Base-by-base conservation (phyloP, 2,888 invertebrate species). In the Apodemia mormo region DNA sequence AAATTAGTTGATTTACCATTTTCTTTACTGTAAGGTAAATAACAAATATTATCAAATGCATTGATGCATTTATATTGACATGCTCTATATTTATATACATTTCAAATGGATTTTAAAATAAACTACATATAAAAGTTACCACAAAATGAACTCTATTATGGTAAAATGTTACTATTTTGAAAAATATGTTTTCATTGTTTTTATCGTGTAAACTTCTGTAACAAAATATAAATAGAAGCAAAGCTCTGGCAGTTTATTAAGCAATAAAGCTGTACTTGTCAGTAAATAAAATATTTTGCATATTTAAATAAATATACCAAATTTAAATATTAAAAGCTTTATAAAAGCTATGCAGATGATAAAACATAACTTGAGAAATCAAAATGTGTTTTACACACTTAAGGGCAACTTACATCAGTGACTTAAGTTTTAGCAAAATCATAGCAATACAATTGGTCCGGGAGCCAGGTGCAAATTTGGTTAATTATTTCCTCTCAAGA, bases 211-310 rank as follows among this genome's bases (percentile, higher is more conserved):
- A 61, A 61, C 12, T 61, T 10, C 61, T 12, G 29, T 61, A 30
- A 61, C 58, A 68, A 69, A 64, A 68, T 69, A 68, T 64, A n/a
- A 64, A 72, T 52, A 70, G 72, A 73, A 74, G 70, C 73, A 71
- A 73, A 73, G 73, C 74, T 69, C 65, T 72, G 71, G 72, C 74
- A 65, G 68, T 67, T 68, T 71, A 66, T 61, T 65, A 69, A 73
- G 74, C 74, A 45, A 70, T 69, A 66, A 73, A 71, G 69, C 71
- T 71, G 65, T 66, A n/a, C 37, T 43, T 67, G 30, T 66, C 54
- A 65, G 40, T 43, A 65, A 64, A 61, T 43, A 65, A 30, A 33
- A 70, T 40, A 64, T 61, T 61, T 69, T 67, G 72, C 70, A 70
- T 61, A 49, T 14, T 65, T 67, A 61, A 64, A 76, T 77, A 75